phyloP scores from a whole-genome alignment of 2,888 invertebrate species.

The Leucoma salicis region DNA sequence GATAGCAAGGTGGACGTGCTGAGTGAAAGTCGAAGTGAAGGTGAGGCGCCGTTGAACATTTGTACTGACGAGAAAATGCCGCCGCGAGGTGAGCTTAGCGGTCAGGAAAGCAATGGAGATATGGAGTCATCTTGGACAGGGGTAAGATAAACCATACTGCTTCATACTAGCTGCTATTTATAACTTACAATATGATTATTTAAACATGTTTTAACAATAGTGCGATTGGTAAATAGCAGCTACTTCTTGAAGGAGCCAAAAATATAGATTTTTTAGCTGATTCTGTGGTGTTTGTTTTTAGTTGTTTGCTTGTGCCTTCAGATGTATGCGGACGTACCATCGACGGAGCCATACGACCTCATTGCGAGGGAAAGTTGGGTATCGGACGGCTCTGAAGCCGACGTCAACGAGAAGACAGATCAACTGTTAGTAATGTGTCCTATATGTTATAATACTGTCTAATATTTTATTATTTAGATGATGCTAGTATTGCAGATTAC shows the following conservation, averaged over 20 bases:
- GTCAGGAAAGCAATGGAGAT: constrained; percentile 92
- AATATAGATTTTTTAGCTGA: too few relatives aligned
- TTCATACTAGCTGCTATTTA: too few relatives aligned
- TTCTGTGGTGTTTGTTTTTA: too few relatives aligned
- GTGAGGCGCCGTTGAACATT: constrained; percentile 84
- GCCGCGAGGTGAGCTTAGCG: constrained; percentile 92
- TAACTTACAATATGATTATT: neutral
- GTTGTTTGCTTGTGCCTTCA: constrained; percentile 47
- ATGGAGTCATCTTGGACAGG: constrained; percentile 90
- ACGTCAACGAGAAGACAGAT: constrained; percentile 63
- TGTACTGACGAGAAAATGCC: constrained; percentile 94
- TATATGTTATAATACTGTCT: neutral
- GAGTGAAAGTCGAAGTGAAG: constrained; percentile 59
- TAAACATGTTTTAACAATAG: neutral
- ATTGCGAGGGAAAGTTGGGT: constrained; percentile 87
- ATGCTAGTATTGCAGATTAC: too few relatives aligned
- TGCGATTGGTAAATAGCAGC: too few relatives aligned
- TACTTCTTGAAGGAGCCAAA: too few relatives aligned
- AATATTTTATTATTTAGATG: neutral
- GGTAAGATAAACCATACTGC: too few relatives aligned
- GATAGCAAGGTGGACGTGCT: constrained; percentile 68
- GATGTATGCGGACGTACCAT: constrained; percentile 79
- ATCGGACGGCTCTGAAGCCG: constrained; percentile 85
- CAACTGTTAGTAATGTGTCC: constrained; percentile 57
- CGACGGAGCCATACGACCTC: constrained; percentile 82